Base-by-base conservation (phyloP, 53 echinoderm and acorn worm genomes). In the Patiria pectinifera region DNA sequence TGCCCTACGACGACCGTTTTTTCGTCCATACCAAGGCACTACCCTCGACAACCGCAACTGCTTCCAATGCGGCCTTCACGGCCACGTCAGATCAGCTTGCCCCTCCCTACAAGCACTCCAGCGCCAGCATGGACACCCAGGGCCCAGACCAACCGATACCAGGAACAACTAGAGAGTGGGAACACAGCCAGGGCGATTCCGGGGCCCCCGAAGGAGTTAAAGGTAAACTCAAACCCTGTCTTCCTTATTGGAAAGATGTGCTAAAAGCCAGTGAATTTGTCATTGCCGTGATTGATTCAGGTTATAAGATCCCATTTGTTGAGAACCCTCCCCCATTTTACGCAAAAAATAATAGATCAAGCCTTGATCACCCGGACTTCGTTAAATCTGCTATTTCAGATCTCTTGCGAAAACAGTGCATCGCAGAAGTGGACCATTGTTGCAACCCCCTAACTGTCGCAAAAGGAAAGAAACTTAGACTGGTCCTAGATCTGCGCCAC, bases 41-140 rank as follows among this genome's bases (percentile, higher is more conserved):
- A 19, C 26, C 62, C n/a, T 18, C 78, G 86, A 92, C 66, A 81
- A 63, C 92, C 45, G 86, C 44, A 48, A 45, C 19, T 92, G 92
- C 23, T 92, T 92, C 86, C 86, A 86, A 45, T 92, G 92, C 76
- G 86, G 92, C 45, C 60, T 92, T 62, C 62, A 85, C 25, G 81
- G 92, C 2, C 92, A 92, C 80, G 48, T 92, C 48, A 35, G 92
- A 19, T 21, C 86, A 18, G 47, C 45, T 11, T 83, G 91, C 43
- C 83, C 83, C 12, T 48, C 83, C 16, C 4, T 70, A 45, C 82
- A 83, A 83, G 35, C 69, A 12, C 70, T 86, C 23, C 69, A 62
- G 59, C 71, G 19, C 8, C 21, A 72, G 18, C 72, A 7, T 10
- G n/a, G 92, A 59, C 86, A 78, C 49, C 78, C 24, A 11, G 92